phyloP scores from a whole-genome alignment of 2,888 invertebrate genomes.

The Drosophila neutralis region DNA sequence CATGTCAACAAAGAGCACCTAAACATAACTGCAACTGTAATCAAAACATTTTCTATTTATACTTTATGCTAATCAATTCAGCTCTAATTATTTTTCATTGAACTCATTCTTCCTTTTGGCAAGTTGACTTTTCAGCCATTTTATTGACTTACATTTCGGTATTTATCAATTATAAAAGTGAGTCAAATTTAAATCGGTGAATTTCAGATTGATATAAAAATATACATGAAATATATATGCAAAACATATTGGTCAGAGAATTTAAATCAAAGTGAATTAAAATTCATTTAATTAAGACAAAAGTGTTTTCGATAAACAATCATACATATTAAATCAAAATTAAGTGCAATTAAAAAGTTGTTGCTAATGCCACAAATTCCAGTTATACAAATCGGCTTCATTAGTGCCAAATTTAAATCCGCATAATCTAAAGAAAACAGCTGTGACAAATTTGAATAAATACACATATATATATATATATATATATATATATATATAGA shows the following conservation, averaged over 20 bases:
- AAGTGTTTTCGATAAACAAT: not conserved
- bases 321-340: constrained; percentile 36
- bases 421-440: constrained; percentile 51
- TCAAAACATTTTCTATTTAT: not conserved
- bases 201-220: not conserved
- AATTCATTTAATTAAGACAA: not conserved
- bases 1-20: not conserved
- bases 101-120: not conserved
- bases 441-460: constrained; percentile 46
- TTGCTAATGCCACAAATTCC: constrained; percentile 47
- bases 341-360: constrained; percentile 42
- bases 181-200: not conserved
- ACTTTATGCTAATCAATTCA: not conserved
- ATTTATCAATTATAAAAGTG: not conserved
- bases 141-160: not conserved
- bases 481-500: not conserved
- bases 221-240: not conserved
- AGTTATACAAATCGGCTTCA: constrained; percentile 48
- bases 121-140: not conserved
- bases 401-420: constrained; percentile 44
- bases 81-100: not conserved
- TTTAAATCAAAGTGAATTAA: not conserved
- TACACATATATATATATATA: not conserved
- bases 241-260: not conserved
- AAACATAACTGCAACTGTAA: not conserved